Evolutionary conservation across 2,888 invertebrate species (phyloP), one percentile per base, ranked within the genome.

Genomic region (Spatulosminthurus flaviceps): DNA sequence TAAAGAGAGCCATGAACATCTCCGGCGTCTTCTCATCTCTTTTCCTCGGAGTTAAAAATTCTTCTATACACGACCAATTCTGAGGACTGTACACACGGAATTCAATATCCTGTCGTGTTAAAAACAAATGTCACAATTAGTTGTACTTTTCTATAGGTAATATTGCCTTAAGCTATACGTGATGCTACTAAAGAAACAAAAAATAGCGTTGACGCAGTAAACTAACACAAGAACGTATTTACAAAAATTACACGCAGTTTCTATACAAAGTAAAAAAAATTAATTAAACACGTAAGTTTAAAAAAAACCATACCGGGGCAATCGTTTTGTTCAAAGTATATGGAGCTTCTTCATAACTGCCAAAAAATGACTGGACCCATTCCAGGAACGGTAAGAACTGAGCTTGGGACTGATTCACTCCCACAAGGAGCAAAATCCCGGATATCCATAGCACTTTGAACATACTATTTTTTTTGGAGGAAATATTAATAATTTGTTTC

Each of bases 331-430:
- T 71, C 0, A 80, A 60, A 9, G 64, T 77, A 26, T 79, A 84
- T 4, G 81, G 80, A 2, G 84, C 82, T 61, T 81, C 82, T 75
- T 84, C 83, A 79, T 83, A 84, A 21, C 77, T 78, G 73, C 83
- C 83, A 78, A 84, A 84, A 77, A 84, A 83, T 7, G 84, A 84
- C 42, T 81, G 75, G 4, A 84, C 80, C 84, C 84, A 84, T 64
- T 83, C 83, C 19, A 84, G 78, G 76, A 84, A 80, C 19, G 84
- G 83, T 7, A 84, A 66, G 29, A 84, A 82, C 43, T 84, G 84
- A 69, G 81, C 82, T 77, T 80, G 76, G 16, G 79, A 43, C 1
- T 28, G n/a, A 29, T 64, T 74, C 5, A 74, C 61, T 9, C n/a
- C 61, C 22, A 79, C 77, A 26, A 83, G 34, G 19, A 81, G 77